Evolutionary conservation across 2,113 vertebrate species (phyloP), one percentile per base, ranked within the genome.

Genomic region (Atrichornis clamosus): DNA sequence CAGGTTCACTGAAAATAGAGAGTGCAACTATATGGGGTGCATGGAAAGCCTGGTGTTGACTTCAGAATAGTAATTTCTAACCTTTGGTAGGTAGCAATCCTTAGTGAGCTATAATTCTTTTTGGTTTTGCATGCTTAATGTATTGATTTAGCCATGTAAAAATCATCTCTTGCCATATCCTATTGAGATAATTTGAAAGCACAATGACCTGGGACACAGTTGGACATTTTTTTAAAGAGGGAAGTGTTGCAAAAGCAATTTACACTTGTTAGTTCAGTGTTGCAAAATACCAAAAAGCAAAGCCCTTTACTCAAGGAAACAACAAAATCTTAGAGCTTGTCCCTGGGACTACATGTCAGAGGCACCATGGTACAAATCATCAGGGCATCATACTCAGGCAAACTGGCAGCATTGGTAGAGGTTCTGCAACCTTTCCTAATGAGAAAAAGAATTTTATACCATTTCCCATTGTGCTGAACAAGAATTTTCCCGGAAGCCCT

Each of bases 401-500:
- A 60, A 97, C 75, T 96, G 95, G 98, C 97, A 97, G 90, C 87
- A 76, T 74, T 87, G 84, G 96, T 91, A 94, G 92, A 97, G 93
- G 95, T 95, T 96, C 96, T 75, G 70, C 70, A 97, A 97, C 62
- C 92, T 96, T 97, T 89, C 85, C 93, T 37, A 70, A 46, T 75
- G 84, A 84, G 76, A 93, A 90, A 96, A 95, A 89, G 74, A 93
- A 75, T 96, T 98, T 96, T 84, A 91, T 96, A 97, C 95, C 94
- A 96, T 97, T 98, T 98, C 96, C 98, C 97, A 92, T 97, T 97
- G 97, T 96, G 90, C 91, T 89, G 92, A 96, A 79, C 96, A 98
- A 98, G 97, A 98, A 98, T 98, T 98, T 98, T 98, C 98, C 98
- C 97, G 85, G 97, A 98, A 98, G 98, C 97, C 96, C 87, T 96